Base-by-base conservation (phyloP, 2,797 vertebrate genomes). In the Cyprinella venusta region DNA sequence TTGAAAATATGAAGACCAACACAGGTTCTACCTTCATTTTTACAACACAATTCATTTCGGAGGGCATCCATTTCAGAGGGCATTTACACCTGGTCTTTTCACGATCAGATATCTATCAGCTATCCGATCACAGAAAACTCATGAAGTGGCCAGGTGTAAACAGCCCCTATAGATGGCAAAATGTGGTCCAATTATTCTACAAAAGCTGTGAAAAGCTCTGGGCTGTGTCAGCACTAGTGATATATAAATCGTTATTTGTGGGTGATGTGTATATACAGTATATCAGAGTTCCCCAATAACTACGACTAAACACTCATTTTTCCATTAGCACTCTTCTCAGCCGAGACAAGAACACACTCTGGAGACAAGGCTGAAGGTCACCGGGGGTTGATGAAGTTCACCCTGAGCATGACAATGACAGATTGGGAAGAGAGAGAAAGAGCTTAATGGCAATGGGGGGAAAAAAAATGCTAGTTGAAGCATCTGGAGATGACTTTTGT, bases 351-450 rank as follows among this genome's bases (percentile, higher is more conserved):
- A 40, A 2, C 36, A 30, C 18, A 54, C 50, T 76, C 36, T 59
- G 5, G 50, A 76, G 72, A 76, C 48, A 16, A 48, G 8, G 48
- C 71, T 75, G 61, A 42, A 67, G 71, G 63, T 54, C 72, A 76
- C 33, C 8, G 0, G 71, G 33, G 80, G 48, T 76, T 82, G 38
- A 76, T 40, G 36, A 76, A 76, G 63, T 82, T 82, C 72, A 82
- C 81, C 50, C 18, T 76, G 71, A 68, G 71, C 48, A 21, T 76
- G 81, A 76, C 81, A 76, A 45, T 76, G 81, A 82, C 52, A 50
- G 33, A 82, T 82, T 42, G 50, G 52, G 48, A 50, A 40, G 67
- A 36, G n/a, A 79, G 52, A 76, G 30, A 76, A 78, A 26, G 12
- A 52, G n/a, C 52, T 61, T 21, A 24, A 81, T 8, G 68, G 50